phyloP scores from a whole-genome alignment of 1,140 invertebrate genomes.

The Atta colombica region DNA sequence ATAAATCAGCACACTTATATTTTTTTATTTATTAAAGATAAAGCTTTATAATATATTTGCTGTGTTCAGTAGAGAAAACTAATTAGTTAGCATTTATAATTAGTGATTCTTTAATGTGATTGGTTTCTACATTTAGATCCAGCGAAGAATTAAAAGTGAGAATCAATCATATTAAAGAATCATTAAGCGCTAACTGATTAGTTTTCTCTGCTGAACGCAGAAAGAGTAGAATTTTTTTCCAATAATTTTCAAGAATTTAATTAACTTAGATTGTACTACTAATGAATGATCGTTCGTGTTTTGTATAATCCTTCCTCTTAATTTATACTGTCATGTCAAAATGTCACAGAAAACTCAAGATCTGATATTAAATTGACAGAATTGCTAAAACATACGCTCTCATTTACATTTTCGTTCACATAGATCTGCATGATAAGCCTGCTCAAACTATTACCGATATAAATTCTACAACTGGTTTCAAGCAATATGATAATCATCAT shows the following conservation, averaged over 20 bases:
- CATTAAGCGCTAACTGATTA: no score
- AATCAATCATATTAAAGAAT: no score
- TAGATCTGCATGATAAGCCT: not conserved
- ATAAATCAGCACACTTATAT: not conserved
- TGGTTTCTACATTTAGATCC: no score
- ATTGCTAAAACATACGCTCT: not conserved
- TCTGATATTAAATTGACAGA: not conserved
- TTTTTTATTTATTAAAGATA: not conserved
- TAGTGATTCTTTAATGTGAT: no score
- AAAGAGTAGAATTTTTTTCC: not conserved
- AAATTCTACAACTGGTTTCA: not conserved
- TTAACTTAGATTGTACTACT: not conserved
- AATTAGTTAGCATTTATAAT: no score
- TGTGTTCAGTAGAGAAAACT: no score
- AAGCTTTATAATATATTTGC: not conserved
- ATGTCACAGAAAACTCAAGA: not conserved
- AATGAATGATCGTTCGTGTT: not conserved
- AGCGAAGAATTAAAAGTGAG: no score
- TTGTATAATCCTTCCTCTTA: not conserved
- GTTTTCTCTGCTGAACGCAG: no score
- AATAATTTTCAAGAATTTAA: constrained; percentile 14
- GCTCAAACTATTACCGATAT: not conserved
- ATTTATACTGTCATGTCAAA: constrained; percentile 5
- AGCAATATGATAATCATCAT: not conserved
- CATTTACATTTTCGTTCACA: not conserved